Conservation (phyloP, 2,113 vertebrate genomes). For the Psephotus haematonotus region DNA sequence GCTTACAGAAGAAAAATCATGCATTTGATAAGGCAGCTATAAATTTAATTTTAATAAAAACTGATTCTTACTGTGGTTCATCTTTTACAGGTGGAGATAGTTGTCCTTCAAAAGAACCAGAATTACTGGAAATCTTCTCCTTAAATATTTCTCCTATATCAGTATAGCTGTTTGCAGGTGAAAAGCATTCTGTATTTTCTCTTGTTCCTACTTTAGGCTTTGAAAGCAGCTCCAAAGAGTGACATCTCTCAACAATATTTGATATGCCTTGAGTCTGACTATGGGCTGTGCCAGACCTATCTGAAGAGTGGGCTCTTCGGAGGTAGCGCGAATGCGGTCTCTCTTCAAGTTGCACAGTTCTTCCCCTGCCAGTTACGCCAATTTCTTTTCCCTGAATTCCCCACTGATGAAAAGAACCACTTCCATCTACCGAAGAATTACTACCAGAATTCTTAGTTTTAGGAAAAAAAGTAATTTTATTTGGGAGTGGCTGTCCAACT, state of each 20-base stretch:
- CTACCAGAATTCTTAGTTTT: conserved; percentile 68
- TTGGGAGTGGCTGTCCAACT: conserved; percentile 86
- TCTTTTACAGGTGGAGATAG: conserved; percentile 84
- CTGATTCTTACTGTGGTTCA: conserved; percentile 78
- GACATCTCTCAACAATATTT: conserved; percentile 78
- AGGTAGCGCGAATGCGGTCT: conserved; percentile 89
- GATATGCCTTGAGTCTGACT: conserved; percentile 56
- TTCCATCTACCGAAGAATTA: conserved; percentile 69
- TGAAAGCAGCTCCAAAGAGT: conserved; percentile 85
- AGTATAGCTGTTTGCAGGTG: conserved; percentile 61
- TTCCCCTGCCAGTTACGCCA: conserved; percentile 54
- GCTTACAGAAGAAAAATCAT: not conserved
- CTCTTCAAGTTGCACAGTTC: conserved; percentile 67
- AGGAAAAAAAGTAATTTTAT: conserved; percentile 84
- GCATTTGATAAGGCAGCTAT: not conserved
- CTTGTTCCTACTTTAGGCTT: conserved; percentile 57
- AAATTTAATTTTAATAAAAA: not conserved
- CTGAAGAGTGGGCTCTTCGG: conserved; percentile 91
- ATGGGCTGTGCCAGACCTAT: conserved; percentile 75
- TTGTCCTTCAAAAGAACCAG: conserved; percentile 68
- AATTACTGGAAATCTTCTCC: conserved; percentile 66
- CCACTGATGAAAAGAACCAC: conserved; percentile 70
- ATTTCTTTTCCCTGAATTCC: conserved; percentile 61
- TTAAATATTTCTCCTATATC: conserved; percentile 75
- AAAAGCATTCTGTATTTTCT: conserved; percentile 67